phyloP scores from a whole-genome alignment of 1,140 invertebrate species.

The Myzus persicae region DNA sequence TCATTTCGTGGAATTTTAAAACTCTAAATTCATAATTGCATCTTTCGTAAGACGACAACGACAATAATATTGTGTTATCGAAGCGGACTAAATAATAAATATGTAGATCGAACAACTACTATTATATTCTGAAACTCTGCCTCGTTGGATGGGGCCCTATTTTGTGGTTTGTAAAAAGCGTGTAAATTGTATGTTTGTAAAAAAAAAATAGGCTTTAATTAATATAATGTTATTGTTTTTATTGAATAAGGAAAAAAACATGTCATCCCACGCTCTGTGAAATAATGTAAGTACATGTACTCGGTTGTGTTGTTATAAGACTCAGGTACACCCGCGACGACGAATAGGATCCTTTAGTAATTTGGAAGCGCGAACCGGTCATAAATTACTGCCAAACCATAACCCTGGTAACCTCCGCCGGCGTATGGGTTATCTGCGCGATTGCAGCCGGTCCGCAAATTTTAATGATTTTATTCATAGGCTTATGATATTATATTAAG shows the following conservation, averaged over 20 bases:
- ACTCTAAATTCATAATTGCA: too few species aligned
- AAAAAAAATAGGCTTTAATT: not conserved
- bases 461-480: not conserved
- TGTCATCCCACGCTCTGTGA: not conserved
- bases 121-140: too few species aligned
- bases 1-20: too few species aligned
- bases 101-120: too few species aligned
- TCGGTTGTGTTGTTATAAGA: not conserved
- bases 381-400: not conserved
- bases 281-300: not conserved
- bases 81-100: too few species aligned
- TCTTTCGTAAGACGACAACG: too few species aligned
- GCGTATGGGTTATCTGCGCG: not conserved
- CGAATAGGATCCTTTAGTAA: not conserved
- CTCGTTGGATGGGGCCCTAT: too few species aligned
- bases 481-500: not conserved
- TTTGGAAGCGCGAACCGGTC: not conserved
- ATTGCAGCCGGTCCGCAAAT: not conserved
- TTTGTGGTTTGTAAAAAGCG: not conserved
- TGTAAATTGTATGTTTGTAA: not conserved
- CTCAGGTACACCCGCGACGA: not conserved
- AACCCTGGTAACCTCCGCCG: not conserved
- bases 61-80: too few species aligned
- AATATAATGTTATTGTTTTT: not conserved
- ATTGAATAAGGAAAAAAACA: not conserved